These are phyloP conservation scores for Salminus brasiliensis DNA, from an alignment of 2,113 vertebrate species.

Conservation along the genomic window DNA sequence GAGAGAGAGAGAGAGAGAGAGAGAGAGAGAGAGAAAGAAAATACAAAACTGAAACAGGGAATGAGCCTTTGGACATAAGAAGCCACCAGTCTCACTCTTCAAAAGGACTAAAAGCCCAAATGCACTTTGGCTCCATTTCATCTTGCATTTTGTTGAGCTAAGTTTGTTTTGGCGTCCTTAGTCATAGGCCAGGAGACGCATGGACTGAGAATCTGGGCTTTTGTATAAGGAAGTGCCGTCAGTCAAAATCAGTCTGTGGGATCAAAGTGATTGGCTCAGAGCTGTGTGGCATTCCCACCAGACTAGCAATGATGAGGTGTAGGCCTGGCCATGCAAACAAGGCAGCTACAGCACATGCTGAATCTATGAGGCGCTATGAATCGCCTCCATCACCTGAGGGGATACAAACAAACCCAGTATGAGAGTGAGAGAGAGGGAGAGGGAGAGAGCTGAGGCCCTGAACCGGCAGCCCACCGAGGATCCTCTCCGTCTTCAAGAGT, in stretches of 20 bases:
- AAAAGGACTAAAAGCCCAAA: slow-evolving; percentile 45
- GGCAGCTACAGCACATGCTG: slow-evolving; percentile 5
- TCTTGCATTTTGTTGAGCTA: slow-evolving; percentile 30
- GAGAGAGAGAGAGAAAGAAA: slow-evolving; percentile 19
- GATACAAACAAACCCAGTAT: slow-evolving; percentile 61
- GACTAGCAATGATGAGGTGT: slow-evolving; percentile 1
- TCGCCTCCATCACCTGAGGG: slow-evolving; percentile 30
- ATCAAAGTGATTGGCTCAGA: slow-evolving; percentile 43
- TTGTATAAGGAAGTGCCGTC: slow-evolving; percentile 2
- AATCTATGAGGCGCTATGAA: slow-evolving; percentile 10
- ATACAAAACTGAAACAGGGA: not conserved
- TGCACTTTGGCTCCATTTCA: slow-evolving; percentile 51
- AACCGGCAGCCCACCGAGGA: slow-evolving; percentile 61
- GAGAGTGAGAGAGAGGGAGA: slow-evolving; percentile 48
- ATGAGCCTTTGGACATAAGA: slow-evolving; percentile 15
- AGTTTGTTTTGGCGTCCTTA: slow-evolving; percentile 24
- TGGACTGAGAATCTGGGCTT: slow-evolving; percentile 18
- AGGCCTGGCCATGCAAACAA: not conserved
- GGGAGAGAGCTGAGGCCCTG: slow-evolving; percentile 39
- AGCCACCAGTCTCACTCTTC: slow-evolving; percentile 10
- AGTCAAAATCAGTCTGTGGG: slow-evolving; percentile 28
- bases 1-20: slow-evolving; percentile 27
- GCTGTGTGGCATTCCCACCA: slow-evolving; percentile 26
- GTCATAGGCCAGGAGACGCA: slow-evolving; percentile 5
- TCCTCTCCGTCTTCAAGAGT: slow-evolving; percentile 61